These are phyloP conservation scores for Galaxea fascicularis DNA, from an alignment of 92 coral and sea anemone species.

Conservation along the genomic window DNA sequence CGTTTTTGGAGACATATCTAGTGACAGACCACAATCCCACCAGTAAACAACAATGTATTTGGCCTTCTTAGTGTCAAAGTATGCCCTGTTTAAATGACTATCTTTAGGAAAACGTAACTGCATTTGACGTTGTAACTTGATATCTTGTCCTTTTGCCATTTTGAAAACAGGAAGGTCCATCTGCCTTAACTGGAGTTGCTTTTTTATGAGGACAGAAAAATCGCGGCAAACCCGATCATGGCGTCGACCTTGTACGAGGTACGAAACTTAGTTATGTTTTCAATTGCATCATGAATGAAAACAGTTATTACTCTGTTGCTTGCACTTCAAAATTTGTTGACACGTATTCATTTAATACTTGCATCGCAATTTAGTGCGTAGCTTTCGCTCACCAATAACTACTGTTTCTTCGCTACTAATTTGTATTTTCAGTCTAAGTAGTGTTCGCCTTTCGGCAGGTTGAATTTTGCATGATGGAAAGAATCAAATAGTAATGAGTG, in stretches of 20 bases:
- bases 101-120: background rate
- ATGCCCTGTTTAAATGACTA: background rate
- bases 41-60: background rate
- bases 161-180: slow-evolving; percentile 14
- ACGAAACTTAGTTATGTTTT: background rate
- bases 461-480: background rate
- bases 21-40: background rate
- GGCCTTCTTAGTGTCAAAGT: background rate
- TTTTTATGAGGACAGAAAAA: background rate
- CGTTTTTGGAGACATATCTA: background rate
- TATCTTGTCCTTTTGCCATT: background rate
- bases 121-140: background rate
- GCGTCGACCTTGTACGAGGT: slow-evolving; percentile 46
- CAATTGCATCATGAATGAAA: background rate
- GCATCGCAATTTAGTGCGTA: background rate
- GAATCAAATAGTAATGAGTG: background rate
- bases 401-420: background rate
- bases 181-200: slow-evolving; percentile 32
- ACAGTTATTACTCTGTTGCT: too few relatives aligned
- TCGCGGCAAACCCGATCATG: background rate
- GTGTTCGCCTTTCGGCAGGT: background rate
- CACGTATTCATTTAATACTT: background rate
- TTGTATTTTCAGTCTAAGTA: background rate
- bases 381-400: background rate
- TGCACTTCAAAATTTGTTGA: background rate